These are phyloP conservation scores for Argya squamiceps DNA, from an alignment of 2,797 vertebrate species.

Conservation along the genomic window DNA sequence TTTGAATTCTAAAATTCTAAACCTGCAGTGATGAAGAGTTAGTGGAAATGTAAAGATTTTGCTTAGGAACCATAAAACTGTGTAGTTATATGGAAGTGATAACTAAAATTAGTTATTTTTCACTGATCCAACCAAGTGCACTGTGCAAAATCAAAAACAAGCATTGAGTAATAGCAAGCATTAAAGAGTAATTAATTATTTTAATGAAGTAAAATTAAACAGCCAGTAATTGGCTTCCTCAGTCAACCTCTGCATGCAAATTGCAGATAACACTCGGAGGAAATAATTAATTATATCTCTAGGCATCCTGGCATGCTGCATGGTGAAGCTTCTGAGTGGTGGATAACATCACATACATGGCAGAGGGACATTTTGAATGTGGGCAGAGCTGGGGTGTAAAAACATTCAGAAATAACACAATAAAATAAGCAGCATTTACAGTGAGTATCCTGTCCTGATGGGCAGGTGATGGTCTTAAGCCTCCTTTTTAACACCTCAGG, in stretches of 20 bases:
- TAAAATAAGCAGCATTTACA: background rate
- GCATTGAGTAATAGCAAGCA: background rate
- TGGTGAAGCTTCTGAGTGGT: background rate
- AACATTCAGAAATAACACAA: background rate
- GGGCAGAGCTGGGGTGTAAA: background rate
- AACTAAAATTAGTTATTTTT: background rate
- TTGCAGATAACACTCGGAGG: background rate
- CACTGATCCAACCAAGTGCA: background rate
- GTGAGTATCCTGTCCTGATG: background rate
- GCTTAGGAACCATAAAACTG: background rate
- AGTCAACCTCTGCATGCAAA: background rate
- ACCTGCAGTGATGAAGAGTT: background rate
- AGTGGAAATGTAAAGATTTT: background rate
- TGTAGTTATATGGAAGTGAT: background rate
- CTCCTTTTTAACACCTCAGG: background rate
- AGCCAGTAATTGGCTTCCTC: background rate
- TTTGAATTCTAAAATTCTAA: background rate
- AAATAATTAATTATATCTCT: background rate
- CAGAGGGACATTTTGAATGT: background rate
- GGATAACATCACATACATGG: background rate
- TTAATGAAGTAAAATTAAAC: background rate
- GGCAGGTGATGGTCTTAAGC: background rate
- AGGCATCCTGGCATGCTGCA: background rate
- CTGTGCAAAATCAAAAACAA: background rate
- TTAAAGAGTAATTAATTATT: background rate